Conservation (phyloP, 2,888 invertebrate species). For the Xanthia icteritia region DNA sequence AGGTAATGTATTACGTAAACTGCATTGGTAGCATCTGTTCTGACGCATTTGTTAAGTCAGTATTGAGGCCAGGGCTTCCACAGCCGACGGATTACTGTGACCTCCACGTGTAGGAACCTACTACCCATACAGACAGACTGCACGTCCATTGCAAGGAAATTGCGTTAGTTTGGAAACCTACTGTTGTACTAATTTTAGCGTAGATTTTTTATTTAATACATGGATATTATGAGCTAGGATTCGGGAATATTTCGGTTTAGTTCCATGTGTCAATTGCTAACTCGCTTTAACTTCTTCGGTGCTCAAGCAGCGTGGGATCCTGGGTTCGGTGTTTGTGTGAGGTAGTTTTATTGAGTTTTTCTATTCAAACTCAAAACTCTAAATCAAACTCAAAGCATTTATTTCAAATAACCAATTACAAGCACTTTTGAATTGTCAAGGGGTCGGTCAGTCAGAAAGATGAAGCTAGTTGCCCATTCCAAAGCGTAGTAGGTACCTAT, state of each 20-base stretch:
- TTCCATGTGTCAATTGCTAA: background rate
- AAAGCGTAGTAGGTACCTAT: too few species aligned
- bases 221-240: background rate
- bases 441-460: too few species aligned
- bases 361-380: background rate
- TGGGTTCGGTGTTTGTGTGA: background rate
- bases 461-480: too few species aligned
- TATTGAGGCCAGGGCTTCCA: constrained; percentile 50
- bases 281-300: background rate
- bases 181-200: background rate
- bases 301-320: background rate
- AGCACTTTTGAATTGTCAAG: too few species aligned
- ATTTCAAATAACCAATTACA: too few species aligned
- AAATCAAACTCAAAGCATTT: too few species aligned
- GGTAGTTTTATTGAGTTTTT: background rate
- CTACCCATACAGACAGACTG: background rate
- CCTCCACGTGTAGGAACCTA: background rate
- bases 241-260: background rate
- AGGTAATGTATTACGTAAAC: constrained; percentile 4
- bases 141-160: constrained; percentile 2
- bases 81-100: constrained; percentile 21
- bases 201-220: background rate
- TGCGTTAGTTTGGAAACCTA: background rate
- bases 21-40: constrained; percentile 6
- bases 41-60: constrained; percentile 28